These are phyloP conservation scores for Pandemis heparana DNA, from an alignment of 2,888 invertebrate genomes.

Conservation along the genomic window DNA sequence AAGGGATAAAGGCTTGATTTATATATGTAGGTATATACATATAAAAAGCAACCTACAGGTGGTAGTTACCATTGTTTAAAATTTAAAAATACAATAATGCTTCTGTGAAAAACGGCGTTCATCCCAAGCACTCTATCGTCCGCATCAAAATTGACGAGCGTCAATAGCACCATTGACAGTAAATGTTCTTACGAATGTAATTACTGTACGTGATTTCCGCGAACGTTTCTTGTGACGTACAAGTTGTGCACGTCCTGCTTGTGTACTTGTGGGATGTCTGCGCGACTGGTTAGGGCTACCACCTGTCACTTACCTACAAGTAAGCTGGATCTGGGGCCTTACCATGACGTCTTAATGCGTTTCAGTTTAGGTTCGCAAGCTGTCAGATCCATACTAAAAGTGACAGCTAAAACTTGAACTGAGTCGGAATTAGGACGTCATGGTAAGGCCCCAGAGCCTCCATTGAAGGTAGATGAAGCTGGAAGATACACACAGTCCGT, in stretches of 20 bases:
- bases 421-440: too few species aligned
- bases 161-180: slow-evolving; percentile 41
- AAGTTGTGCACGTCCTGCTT: slow-evolving; percentile 10
- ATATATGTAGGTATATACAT: too few species aligned
- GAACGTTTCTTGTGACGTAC: slow-evolving; percentile 35
- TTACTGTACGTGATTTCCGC: slow-evolving; percentile 40
- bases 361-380: too few species aligned
- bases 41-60: not conserved
- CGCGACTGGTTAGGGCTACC: not conserved
- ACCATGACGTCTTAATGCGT: too few species aligned
- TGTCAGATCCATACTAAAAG: too few species aligned
- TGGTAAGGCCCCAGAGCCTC: too few species aligned
- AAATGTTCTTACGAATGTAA: slow-evolving; percentile 36
- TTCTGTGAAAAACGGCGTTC: slow-evolving; percentile 4
- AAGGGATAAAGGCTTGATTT: too few species aligned
- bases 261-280: not conserved
- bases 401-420: too few species aligned
- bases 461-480: too few species aligned
- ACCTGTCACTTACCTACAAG: not conserved
- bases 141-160: slow-evolving; percentile 20
- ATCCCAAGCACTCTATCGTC: slow-evolving; percentile 5
- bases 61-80: not conserved
- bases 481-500: too few species aligned
- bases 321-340: too few species aligned
- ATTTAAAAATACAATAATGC: not conserved